Evolutionary conservation across 2,888 invertebrate species (phyloP).

Genomic region (Xylota segnis): DNA sequence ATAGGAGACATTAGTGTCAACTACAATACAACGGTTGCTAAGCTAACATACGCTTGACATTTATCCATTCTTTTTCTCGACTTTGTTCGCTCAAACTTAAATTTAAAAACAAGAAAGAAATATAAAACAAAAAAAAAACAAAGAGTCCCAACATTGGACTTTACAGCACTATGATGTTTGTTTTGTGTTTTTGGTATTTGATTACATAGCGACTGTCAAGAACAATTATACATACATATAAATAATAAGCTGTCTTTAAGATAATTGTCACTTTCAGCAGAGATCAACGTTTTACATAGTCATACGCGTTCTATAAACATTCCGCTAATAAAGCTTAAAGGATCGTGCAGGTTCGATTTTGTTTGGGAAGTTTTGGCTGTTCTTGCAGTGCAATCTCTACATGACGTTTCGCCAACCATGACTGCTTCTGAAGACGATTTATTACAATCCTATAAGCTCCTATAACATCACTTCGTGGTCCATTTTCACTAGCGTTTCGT

Average conservation of each 20-base stretch:
- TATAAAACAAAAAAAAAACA: not conserved
- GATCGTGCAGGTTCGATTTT: constrained; percentile 71
- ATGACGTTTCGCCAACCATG: constrained; percentile 83
- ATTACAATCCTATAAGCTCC: constrained; percentile 90
- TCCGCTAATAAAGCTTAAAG: constrained; percentile 33
- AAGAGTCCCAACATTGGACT: constrained; percentile 7
- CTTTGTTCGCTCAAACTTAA: constrained; percentile 20
- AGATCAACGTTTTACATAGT: constrained; percentile 53
- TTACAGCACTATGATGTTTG: constrained; percentile 37
- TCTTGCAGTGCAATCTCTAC: constrained; percentile 83
- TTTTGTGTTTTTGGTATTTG: constrained; percentile 53
- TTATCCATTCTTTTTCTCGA: not conserved
- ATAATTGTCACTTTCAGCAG: constrained; percentile 46
- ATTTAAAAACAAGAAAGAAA: not conserved
- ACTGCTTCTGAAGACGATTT: constrained; percentile 85
- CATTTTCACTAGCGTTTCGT: constrained; percentile 85
- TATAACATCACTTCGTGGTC: constrained; percentile 88
- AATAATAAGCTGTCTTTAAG: constrained; percentile 32
- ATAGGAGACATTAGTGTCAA: constrained; percentile 71
- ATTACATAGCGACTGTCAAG: constrained; percentile 27
- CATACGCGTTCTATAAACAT: not conserved
- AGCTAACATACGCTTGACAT: constrained; percentile 35
- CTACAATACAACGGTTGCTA: constrained; percentile 24
- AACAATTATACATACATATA: constrained; percentile 8
- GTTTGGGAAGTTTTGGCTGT: constrained; percentile 80